Base-by-base conservation (phyloP, 2,888 invertebrate species). In the Pseudococcus viburni region DNA sequence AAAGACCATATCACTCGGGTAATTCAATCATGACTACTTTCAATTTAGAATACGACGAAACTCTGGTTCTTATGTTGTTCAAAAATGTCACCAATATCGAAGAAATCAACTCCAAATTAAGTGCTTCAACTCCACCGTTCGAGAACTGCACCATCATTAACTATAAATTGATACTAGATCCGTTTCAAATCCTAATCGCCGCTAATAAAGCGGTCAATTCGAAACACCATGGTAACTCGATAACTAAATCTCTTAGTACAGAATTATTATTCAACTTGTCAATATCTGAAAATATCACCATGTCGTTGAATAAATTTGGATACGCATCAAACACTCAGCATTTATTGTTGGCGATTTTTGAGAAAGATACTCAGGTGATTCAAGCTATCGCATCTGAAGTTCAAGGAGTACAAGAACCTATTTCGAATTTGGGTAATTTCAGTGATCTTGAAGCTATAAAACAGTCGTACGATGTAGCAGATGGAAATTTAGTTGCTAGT, bases 231-330 rank as follows among this genome's bases (percentile, higher is more conserved):
- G 91, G 91, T 15, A 91, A 91, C 55, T 91, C 94, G 91, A 93
- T 93, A 0, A 95, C 95, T 0, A 94, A 93, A 90, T 93, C 93
- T 11, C 90, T 95, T 0, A 94, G 92, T 90, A 93, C 94, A 0
- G 95, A 96, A 91, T 93, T 95, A 84, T 91, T 96, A 22, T 95
- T 93, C 91, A 94, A 94, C 91, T 92, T 96, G 89, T 95, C 95
- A 0, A 91, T 94, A 0, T 94, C 95, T 0, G 95, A 94, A 90
- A 95, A 95, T 90, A 96, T 96, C 89, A 93, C 94, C 5, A 94
- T 94, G 90, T 95, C 95, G 89, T 92, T 96, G 85, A 92, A 91
- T 85, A 94, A 93, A 89, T 95, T 95, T 91, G 95, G 95, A 0
- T 93, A 94, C 22, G 91, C 92, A 83, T 91, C 91, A 1, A 93